phyloP scores from a whole-genome alignment of 2,797 vertebrate genomes.

The Syngnathus rostellatus region DNA sequence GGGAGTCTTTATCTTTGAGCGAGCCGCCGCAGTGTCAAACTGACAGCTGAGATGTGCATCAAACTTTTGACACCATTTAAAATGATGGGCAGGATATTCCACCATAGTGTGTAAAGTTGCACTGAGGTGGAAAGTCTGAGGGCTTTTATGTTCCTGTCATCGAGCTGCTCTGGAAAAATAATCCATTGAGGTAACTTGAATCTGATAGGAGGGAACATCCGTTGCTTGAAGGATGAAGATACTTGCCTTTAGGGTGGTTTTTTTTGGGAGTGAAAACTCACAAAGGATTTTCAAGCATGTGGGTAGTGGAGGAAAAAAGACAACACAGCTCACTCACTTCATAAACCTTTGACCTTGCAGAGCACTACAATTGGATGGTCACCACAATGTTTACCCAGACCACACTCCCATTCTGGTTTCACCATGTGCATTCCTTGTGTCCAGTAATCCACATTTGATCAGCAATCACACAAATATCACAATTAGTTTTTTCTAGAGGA shows the following conservation, averaged over 20 bases:
- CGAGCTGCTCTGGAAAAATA: neutral
- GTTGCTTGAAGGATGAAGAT: neutral
- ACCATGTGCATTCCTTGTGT: conserved; percentile 36
- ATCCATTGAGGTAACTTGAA: neutral
- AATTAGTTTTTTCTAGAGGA: too few relatives aligned
- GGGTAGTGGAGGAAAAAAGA: neutral
- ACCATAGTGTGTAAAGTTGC: neutral
- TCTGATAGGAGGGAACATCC: neutral
- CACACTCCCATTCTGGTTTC: conserved; percentile 23
- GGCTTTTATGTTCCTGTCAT: neutral
- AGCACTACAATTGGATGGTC: neutral
- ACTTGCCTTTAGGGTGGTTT: neutral
- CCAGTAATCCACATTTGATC: conserved; percentile 41
- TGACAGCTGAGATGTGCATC: neutral
- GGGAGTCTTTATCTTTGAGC: conserved; percentile 46
- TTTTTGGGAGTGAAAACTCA: neutral
- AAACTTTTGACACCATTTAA: neutral
- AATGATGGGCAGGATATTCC: neutral
- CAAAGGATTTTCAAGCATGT: neutral
- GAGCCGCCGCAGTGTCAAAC: neutral
- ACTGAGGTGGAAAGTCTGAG: neutral
- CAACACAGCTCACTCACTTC: conserved; percentile 1
- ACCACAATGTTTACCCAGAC: conserved; percentile 40
- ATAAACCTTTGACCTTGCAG: conserved; percentile 3
- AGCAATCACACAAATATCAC: conserved; percentile 11